A percentile compares a stretch with the other conserved stretches of the same genome.
Evolutionary conservation across 2,888 invertebrate genomes (phyloP).

Genomic region (Shargacucullia verbasci): DNA sequence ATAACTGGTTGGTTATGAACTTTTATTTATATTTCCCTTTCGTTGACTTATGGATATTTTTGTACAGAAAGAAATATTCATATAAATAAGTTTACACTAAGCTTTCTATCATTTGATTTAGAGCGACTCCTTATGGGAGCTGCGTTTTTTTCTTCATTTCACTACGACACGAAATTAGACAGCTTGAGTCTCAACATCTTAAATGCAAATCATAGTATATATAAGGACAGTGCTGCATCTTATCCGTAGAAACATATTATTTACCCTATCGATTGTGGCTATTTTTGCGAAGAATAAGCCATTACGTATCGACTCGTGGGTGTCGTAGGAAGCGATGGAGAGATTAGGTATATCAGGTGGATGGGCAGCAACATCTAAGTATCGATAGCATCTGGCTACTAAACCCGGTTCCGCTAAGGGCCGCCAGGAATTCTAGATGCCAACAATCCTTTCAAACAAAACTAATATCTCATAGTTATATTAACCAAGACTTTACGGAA

Average conservation of each 20-base stretch:
- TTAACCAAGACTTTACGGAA: too few species aligned
- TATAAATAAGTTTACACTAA: too few species aligned
- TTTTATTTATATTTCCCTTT: slow-evolving; percentile 14
- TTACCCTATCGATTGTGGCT: background rate
- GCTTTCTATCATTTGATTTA: too few species aligned
- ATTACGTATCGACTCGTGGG: slow-evolving; percentile 27
- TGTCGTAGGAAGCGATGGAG: slow-evolving; percentile 24
- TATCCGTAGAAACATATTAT: too few species aligned
- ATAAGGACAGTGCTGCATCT: too few species aligned
- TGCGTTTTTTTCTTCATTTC: too few species aligned
- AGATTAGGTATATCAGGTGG: slow-evolving; percentile 38
- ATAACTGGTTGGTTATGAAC: background rate
- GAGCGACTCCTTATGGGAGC: too few species aligned
- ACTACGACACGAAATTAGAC: too few species aligned
- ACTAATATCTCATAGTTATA: background rate
- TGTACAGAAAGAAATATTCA: too few species aligned
- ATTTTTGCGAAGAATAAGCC: slow-evolving; percentile 25
- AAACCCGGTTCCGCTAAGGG: slow-evolving; percentile 9
- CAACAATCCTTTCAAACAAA: too few species aligned
- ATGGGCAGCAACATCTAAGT: slow-evolving; percentile 19
- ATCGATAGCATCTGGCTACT: slow-evolving; percentile 31
- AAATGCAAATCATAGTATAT: too few species aligned
- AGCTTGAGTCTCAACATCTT: too few species aligned
- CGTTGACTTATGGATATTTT: background rate
- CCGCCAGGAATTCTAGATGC: background rate